Conservation (phyloP, 1,140 invertebrate species). For the Drosophila albomicans region DNA sequence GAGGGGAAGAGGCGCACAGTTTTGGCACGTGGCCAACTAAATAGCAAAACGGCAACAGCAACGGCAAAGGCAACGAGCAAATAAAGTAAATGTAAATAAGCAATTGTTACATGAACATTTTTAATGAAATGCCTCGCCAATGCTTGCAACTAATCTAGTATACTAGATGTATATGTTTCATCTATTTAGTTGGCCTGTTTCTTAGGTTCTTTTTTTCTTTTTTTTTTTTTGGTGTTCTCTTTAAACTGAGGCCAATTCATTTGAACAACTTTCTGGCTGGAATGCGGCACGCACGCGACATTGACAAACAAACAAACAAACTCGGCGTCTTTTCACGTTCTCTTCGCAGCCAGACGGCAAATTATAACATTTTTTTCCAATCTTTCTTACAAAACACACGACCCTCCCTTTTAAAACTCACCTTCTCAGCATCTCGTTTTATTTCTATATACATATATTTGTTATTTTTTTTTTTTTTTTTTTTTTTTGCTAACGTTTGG, state of each 20-base stretch:
- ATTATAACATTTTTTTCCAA: conserved; percentile 38
- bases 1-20: conserved; percentile 8
- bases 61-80: conserved; percentile 22
- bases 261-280: conserved; percentile 14
- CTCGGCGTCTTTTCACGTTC: conserved; percentile 38
- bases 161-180: conserved; percentile 3
- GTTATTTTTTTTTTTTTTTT: neutral
- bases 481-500: conserved; percentile 25
- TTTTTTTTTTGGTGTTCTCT: too few relatives aligned
- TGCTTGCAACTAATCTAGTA: neutral
- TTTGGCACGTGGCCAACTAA: conserved; percentile 70
- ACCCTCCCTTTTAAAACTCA: conserved; percentile 19
- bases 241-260: conserved; percentile 25
- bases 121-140: conserved; percentile 40
- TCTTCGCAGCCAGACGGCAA: conserved; percentile 41
- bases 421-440: conserved; percentile 22
- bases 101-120: conserved; percentile 31
- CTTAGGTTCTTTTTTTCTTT: neutral
- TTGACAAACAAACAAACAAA: conserved; percentile 41
- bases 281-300: conserved; percentile 47
- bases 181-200: neutral
- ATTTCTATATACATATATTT: neutral
- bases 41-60: conserved; percentile 1
- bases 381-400: conserved; percentile 6
- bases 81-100: conserved; percentile 44